Conservation (phyloP, 2,113 vertebrate genomes). For the Peromyscus californicus region DNA sequence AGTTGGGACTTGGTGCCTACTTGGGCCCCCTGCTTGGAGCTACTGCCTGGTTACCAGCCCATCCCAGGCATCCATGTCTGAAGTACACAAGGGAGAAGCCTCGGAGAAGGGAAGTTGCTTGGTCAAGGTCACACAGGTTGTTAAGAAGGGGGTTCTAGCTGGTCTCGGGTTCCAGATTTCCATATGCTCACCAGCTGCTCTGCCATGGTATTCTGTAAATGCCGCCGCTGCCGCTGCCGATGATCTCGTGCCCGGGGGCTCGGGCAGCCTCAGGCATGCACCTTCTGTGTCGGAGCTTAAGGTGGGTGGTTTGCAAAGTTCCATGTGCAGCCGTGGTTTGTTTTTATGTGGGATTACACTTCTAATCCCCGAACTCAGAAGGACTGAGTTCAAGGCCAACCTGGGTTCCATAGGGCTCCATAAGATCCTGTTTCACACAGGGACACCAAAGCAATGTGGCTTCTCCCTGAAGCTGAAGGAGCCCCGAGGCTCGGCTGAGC, state of each 20-base stretch:
- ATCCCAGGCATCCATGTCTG: neutral
- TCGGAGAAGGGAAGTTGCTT: neutral
- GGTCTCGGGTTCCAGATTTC: neutral
- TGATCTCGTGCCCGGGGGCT: rapidly evolving
- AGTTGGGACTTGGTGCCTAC: neutral
- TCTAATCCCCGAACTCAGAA: neutral
- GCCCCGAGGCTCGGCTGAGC: neutral
- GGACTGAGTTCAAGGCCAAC: neutral
- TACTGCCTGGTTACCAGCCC: neutral
- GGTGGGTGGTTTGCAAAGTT: slow-evolving; percentile 50
- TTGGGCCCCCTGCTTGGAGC: neutral
- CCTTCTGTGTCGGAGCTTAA: slow-evolving; percentile 43
- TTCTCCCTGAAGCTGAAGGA: neutral
- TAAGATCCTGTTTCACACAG: neutral
- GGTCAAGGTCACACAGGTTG: neutral
- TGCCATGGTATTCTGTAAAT: neutral
- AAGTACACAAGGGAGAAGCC: neutral
- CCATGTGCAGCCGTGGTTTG: neutral
- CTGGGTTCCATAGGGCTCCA: neutral
- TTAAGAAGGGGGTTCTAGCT: neutral
- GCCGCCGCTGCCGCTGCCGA: neutral
- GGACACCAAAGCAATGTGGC: neutral
- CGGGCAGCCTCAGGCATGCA: neutral
- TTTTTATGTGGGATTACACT: neutral
- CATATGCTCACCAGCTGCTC: neutral